phyloP scores from a whole-genome alignment of 2,113 vertebrate genomes.

The Rhipidura dahli region DNA sequence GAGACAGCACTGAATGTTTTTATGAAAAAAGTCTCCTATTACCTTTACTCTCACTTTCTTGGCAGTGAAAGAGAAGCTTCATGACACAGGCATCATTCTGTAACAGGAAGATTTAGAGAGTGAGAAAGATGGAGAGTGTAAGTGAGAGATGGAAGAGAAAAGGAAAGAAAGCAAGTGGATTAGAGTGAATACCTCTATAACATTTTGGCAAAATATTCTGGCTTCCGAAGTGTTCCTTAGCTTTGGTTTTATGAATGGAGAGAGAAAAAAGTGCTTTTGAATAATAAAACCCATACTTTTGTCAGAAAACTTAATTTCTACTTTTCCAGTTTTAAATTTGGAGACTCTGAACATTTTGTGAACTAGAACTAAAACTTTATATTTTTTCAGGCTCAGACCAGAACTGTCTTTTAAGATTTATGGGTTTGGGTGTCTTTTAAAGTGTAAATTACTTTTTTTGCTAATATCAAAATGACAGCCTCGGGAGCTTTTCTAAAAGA shows the following conservation, averaged over 20 bases:
- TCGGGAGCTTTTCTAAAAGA: constrained; percentile 1
- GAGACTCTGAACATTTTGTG: background rate
- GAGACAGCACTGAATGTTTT: background rate
- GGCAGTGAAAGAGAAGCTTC: background rate
- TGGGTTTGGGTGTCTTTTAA: background rate
- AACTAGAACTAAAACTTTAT: background rate
- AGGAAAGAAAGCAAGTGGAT: background rate
- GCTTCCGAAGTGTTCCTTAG: background rate
- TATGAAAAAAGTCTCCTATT: background rate
- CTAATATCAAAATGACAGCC: constrained; percentile 9
- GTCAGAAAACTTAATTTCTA: background rate
- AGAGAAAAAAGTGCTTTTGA: background rate
- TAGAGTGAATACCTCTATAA: background rate
- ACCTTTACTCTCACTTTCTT: background rate
- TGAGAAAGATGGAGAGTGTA: background rate
- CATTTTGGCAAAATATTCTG: background rate
- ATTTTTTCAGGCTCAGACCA: background rate
- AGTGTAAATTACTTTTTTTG: constrained; percentile 29
- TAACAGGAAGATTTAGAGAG: background rate
- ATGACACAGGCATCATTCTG: background rate
- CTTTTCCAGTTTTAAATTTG: background rate
- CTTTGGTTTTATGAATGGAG: background rate
- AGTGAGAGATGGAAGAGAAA: background rate
- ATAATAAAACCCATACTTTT: background rate
- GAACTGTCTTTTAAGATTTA: background rate